Evolutionary conservation across 2,888 invertebrate species (phyloP).

Genomic region (Allygus modestus): DNA sequence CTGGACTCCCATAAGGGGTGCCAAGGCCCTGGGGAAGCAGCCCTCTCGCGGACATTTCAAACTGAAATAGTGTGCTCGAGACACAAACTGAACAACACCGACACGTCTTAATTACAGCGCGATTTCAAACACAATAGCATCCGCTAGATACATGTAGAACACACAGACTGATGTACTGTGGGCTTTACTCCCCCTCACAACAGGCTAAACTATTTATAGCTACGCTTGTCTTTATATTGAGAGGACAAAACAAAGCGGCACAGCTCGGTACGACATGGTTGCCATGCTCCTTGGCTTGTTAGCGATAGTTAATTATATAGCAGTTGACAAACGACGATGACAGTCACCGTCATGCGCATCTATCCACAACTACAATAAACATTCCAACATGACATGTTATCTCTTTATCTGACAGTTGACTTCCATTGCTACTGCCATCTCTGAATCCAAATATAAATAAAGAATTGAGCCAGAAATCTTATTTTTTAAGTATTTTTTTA

Average conservation of each 20-base stretch:
- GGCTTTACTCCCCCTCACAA: slow-evolving; percentile 8
- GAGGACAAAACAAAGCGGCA: slow-evolving; percentile 10
- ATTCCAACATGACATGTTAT: neutral
- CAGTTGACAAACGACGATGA: slow-evolving; percentile 32
- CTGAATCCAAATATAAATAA: too few relatives aligned
- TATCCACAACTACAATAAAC: neutral
- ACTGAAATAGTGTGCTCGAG: neutral
- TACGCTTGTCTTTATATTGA: slow-evolving; percentile 39
- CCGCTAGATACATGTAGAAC: slow-evolving; percentile 6
- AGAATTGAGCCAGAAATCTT: too few relatives aligned
- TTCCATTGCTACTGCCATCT: neutral
- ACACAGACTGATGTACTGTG: slow-evolving; percentile 20
- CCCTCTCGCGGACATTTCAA: slow-evolving; percentile 47
- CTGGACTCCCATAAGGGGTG: slow-evolving; percentile 13
- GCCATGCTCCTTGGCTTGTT: slow-evolving; percentile 44
- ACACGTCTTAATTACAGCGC: neutral
- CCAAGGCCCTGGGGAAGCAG: slow-evolving; percentile 43
- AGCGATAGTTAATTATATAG: slow-evolving; percentile 55
- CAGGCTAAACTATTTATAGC: slow-evolving; percentile 36
- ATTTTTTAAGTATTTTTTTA: too few relatives aligned
- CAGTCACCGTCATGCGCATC: slow-evolving; percentile 29
- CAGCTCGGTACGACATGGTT: slow-evolving; percentile 36
- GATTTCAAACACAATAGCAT: slow-evolving; percentile 10
- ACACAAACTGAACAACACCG: neutral
- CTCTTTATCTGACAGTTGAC: neutral